Conservation (phyloP, 2,888 invertebrate species). For the Perithous albicinctus region DNA sequence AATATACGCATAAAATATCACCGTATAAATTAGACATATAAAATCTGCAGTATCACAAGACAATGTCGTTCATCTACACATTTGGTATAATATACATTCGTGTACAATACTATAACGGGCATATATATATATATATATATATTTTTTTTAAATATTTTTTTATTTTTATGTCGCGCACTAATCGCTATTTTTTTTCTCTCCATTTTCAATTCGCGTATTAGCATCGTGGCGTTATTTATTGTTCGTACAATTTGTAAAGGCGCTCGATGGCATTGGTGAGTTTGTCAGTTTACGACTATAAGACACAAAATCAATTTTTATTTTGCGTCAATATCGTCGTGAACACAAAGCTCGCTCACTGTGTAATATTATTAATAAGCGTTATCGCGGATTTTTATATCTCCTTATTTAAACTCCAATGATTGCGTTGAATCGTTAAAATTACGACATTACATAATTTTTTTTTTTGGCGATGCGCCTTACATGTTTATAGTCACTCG, state of each 20-base stretch:
- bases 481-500: conserved; percentile 11
- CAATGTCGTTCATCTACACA: conserved; percentile 60
- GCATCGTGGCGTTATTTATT: conserved; percentile 37
- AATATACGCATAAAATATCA: conserved; percentile 63
- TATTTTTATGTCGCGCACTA: neutral
- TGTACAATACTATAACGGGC: conserved; percentile 46
- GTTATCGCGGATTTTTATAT: conserved; percentile 43
- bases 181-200: conserved; percentile 17
- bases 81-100: conserved; percentile 53
- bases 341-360: conserved; percentile 24
- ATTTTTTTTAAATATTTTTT: conserved; percentile 2
- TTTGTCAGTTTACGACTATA: neutral
- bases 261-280: conserved; percentile 46
- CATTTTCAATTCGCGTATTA: conserved; percentile 11
- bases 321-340: neutral
- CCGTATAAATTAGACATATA: conserved; percentile 74
- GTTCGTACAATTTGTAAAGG: conserved; percentile 45
- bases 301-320: neutral
- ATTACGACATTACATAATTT: conserved; percentile 21
- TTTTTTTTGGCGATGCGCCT: conserved; percentile 26
- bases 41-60: conserved; percentile 75
- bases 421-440: conserved; percentile 40
- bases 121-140: neutral
- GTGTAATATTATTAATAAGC: conserved; percentile 58
- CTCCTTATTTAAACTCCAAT: conserved; percentile 34